Evolutionary conservation across 1,140 invertebrate species (phyloP).

Genomic region (Anadara kagoshimensis): DNA sequence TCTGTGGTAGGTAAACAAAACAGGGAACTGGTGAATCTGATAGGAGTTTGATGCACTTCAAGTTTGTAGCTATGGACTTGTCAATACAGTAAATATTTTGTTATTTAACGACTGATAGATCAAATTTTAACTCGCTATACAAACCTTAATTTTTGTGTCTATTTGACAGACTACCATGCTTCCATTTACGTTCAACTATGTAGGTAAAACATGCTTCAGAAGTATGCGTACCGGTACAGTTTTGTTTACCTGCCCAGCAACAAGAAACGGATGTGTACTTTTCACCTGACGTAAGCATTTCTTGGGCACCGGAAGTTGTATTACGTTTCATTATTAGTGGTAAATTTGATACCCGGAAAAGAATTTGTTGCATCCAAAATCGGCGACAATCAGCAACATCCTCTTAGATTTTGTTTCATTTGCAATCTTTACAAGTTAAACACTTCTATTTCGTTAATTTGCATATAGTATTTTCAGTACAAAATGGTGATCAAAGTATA

Average conservation of each 20-base stretch:
- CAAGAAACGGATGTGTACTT: slow-evolving; percentile 46
- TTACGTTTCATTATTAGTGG: slow-evolving; percentile 17
- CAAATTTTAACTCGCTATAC: not conserved
- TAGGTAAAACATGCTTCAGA: not conserved
- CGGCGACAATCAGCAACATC: slow-evolving; percentile 36
- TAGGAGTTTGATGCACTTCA: no score
- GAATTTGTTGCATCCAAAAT: slow-evolving; percentile 16
- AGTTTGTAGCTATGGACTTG: not conserved
- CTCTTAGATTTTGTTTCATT: not conserved
- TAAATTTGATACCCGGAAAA: slow-evolving; percentile 31
- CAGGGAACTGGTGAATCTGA: not conserved
- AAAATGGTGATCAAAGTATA: slow-evolving; percentile 44
- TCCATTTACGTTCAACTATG: not conserved
- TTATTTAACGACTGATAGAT: not conserved
- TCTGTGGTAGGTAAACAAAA: not conserved
- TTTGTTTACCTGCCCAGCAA: slow-evolving; percentile 63
- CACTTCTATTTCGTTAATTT: not conserved
- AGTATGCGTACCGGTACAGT: slow-evolving; percentile 31
- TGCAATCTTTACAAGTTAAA: not conserved
- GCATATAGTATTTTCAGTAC: slow-evolving; percentile 11
- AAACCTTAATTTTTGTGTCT: no score
- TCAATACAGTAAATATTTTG: not conserved
- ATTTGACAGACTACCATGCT: not conserved
- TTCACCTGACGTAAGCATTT: slow-evolving; percentile 33
- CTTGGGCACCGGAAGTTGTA: slow-evolving; percentile 25